These are phyloP conservation scores for Pristionchus exspectatus DNA, from an alignment of 2,888 invertebrate species.

Conservation along the genomic window DNA sequence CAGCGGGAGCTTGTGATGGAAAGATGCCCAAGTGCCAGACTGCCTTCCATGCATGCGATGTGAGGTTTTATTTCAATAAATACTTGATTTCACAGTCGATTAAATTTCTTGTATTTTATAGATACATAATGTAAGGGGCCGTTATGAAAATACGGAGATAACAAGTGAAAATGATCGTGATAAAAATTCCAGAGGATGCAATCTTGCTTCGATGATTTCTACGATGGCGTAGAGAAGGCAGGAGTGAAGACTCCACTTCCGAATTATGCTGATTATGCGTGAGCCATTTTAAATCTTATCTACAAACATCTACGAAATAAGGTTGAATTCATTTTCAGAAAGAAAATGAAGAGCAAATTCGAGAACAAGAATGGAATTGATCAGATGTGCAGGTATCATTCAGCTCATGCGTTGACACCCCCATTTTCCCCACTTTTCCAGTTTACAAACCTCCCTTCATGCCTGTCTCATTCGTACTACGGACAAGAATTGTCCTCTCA, in stretches of 20 bases:
- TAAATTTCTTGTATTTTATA: too few relatives aligned
- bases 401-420: neutral
- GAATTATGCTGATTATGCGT: neutral
- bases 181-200: neutral
- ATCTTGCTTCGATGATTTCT: constrained; percentile 2
- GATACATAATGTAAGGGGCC: too few relatives aligned
- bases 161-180: too few relatives aligned
- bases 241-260: constrained; percentile 14
- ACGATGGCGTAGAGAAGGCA: neutral
- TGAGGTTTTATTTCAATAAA: neutral
- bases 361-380: constrained; percentile 28
- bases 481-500: constrained; percentile 12
- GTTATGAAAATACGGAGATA: too few relatives aligned
- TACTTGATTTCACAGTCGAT: too few relatives aligned
- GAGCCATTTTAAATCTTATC: neutral
- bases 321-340: neutral
- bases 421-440: neutral
- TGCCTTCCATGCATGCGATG: constrained; percentile 12
- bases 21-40: neutral
- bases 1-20: constrained; percentile 36
- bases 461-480: neutral
- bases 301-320: neutral
- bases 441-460: neutral
- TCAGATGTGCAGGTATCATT: constrained; percentile 15
- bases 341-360: neutral